Percentiles rank a stretch among this genome's conserved stretches.
These are phyloP conservation scores for Teleopsis dalmanni DNA, from an alignment of 1,140 invertebrate species.

Conservation along the genomic window DNA sequence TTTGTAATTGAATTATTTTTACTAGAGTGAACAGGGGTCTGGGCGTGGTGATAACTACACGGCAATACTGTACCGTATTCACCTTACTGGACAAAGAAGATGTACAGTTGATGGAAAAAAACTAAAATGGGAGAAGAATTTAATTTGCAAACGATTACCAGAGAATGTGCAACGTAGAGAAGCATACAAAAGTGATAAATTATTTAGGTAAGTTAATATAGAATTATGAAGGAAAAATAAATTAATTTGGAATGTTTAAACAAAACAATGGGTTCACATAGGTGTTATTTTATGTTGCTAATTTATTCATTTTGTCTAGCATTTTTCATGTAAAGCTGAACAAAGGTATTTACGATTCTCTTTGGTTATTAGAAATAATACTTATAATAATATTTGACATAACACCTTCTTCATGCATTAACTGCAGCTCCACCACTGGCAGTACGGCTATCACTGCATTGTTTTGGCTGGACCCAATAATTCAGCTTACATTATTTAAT, in stretches of 20 bases:
- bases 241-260: neutral
- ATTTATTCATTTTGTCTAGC: too few species aligned
- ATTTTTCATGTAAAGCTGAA: too few species aligned
- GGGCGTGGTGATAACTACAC: slow-evolving; percentile 66
- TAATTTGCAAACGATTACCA: slow-evolving; percentile 64
- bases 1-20: neutral
- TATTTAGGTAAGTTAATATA: slow-evolving; percentile 47
- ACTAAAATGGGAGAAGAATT: slow-evolving; percentile 50
- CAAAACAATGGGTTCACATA: too few species aligned
- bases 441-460: too few species aligned
- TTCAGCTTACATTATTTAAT: too few species aligned
- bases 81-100: slow-evolving; percentile 50
- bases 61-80: slow-evolving; percentile 60
- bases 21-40: slow-evolving; percentile 57
- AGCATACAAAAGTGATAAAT: slow-evolving; percentile 59
- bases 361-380: too few species aligned
- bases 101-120: slow-evolving; percentile 34
- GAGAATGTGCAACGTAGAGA: slow-evolving; percentile 55
- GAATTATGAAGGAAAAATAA: neutral
- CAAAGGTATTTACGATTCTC: too few species aligned
- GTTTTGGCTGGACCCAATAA: too few species aligned
- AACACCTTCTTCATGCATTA: too few species aligned
- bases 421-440: too few species aligned
- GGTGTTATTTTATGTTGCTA: too few species aligned
- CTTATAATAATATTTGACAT: too few species aligned